A percentile compares a stretch with the other conserved stretches of the same genome.
phyloP scores from a whole-genome alignment of 1,140 invertebrate species.

The Hirudo medicinalis region DNA sequence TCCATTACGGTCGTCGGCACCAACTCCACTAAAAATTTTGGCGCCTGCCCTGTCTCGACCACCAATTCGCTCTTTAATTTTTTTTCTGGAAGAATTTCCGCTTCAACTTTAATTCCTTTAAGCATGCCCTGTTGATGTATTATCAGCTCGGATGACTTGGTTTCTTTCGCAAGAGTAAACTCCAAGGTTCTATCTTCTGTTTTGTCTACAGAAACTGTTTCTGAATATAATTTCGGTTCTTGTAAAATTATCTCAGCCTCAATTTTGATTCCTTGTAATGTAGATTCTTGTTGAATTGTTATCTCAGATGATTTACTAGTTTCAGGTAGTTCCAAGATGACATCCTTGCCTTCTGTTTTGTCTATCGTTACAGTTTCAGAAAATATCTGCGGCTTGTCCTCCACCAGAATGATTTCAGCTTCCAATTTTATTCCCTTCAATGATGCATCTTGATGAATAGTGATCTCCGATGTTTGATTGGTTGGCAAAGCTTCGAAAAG shows the following conservation, averaged over 20 bases:
- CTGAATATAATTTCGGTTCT: background rate
- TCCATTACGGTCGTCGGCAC: slow-evolving; percentile 14
- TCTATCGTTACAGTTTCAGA: slow-evolving; percentile 16
- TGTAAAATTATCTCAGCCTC: background rate
- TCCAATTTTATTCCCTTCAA: slow-evolving; percentile 13
- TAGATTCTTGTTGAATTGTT: background rate
- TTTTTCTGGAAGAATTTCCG: slow-evolving; percentile 12
- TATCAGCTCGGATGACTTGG: slow-evolving; percentile 6
- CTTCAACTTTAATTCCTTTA: slow-evolving; percentile 13
- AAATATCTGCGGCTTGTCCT: slow-evolving; percentile 5
- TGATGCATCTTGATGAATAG: slow-evolving; percentile 10
- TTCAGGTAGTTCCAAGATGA: background rate
- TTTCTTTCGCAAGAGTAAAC: slow-evolving; percentile 5
- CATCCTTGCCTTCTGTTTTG: background rate
- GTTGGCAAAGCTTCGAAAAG: slow-evolving; percentile 2
- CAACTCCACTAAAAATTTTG: slow-evolving; percentile 12
- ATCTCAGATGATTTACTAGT: background rate
- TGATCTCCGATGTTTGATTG: slow-evolving; percentile 7
- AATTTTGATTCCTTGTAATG: background rate
- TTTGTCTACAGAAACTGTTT: slow-evolving; percentile 8
- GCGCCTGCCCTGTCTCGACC: slow-evolving; percentile 5
- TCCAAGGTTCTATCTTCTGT: background rate
- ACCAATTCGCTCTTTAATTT: background rate
- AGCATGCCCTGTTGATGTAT: slow-evolving; percentile 6
- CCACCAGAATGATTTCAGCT: slow-evolving; percentile 8